Base-by-base conservation (phyloP, 2,113 vertebrate species). In the Synchiropus splendidus region DNA sequence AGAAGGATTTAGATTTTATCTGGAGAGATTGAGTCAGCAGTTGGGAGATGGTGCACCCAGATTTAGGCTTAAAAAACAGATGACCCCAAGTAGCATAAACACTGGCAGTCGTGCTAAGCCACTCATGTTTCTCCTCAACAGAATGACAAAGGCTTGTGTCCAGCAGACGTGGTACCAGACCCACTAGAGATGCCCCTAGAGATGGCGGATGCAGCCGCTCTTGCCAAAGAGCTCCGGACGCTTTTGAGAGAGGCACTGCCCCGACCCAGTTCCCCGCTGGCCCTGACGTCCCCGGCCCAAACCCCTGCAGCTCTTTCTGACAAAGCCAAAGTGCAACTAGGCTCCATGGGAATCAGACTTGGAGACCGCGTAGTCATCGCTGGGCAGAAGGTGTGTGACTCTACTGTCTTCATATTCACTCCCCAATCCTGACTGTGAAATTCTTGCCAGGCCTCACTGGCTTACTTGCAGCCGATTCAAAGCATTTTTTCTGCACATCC, bases 351-450 rank as follows among this genome's bases (percentile, higher is more conserved):
- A 38, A 64, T 98, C 52, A 89, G 83, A 51, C 67, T 94, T 31
- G 95, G 95, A 10, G 90, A 96, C 67, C 86, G 90, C 5, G 92
- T 99, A n/a, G 67, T 95, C 52, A 97, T 98, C 6, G 92, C 93
- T 16, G 90, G 92, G 62, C 93, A 96, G 81, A 97, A 97, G 92
- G 95, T 97, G 86, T 0, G 70, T 59, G 36, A 27, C 14, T 27
- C 42, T 18, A 9, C 45, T 42, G 6, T 15, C 37, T 12, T 8
- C 8, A 4, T 27, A 8, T 5, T 27, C 4, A 4, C 21, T 27
- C 21, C 8, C n/a, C n/a, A n/a, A n/a, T n/a, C n/a, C n/a, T n/a
- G n/a, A n/a, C n/a, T n/a, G n/a, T n/a, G n/a, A n/a, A n/a, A n/a
- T n/a, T n/a, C n/a, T n/a, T n/a, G n/a, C n/a, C n/a, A n/a, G n/a